phyloP scores from a whole-genome alignment of 1,140 invertebrate genomes.

The Grapholita molesta region DNA sequence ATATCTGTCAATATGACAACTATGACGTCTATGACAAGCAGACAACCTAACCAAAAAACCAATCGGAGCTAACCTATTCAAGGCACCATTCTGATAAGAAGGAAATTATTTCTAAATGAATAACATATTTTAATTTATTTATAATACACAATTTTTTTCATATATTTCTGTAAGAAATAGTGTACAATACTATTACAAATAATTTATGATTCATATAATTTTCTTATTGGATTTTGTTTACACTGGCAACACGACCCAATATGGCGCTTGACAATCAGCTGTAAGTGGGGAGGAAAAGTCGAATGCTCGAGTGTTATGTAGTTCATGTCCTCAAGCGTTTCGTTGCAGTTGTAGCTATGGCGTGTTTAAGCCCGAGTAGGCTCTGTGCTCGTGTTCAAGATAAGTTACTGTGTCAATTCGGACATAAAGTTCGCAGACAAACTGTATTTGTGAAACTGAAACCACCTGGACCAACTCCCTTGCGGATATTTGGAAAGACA shows the following conservation, averaged over 20 bases:
- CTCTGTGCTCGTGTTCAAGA: conserved; percentile 86
- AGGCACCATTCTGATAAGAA: background rate
- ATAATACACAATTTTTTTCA: background rate
- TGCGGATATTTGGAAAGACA: conserved; percentile 76
- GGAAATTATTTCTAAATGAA: background rate
- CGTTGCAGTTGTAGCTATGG: conserved; percentile 86
- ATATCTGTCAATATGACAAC: background rate
- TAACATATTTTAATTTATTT: background rate
- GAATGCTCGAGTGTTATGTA: conserved; percentile 67
- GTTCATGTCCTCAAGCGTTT: conserved; percentile 75
- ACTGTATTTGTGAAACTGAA: conserved; percentile 81
- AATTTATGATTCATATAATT: too few relatives aligned
- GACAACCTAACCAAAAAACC: background rate
- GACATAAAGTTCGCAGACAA: conserved; percentile 82
- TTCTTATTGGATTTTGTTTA: background rate
- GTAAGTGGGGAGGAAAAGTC: conserved; percentile 75
- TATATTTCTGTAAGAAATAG: too few relatives aligned
- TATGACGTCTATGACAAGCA: background rate
- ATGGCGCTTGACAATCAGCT: conserved; percentile 73
- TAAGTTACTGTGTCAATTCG: conserved; percentile 86
- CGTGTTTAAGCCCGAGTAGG: conserved; percentile 87
- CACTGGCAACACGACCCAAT: conserved; percentile 42
- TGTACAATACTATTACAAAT: too few relatives aligned
- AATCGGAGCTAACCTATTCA: background rate
- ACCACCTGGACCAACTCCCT: conserved; percentile 77